Evolutionary conservation across 2,113 vertebrate species (phyloP).

Genomic region (Echinops telfairi): DNA sequence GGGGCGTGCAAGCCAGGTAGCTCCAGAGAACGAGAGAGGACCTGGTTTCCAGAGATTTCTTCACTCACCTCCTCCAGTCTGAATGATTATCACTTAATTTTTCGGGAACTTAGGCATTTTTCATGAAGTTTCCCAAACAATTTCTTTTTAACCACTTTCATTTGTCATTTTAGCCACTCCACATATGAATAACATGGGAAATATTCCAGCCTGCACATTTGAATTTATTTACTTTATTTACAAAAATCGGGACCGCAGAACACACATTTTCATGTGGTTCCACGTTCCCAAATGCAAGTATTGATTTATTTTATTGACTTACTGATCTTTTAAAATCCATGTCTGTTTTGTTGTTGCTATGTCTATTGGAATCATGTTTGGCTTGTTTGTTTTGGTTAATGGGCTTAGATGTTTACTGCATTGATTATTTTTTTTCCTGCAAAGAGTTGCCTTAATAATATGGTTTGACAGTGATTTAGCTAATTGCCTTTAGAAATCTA

Average conservation of each 20-base stretch:
- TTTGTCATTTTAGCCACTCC: not conserved
- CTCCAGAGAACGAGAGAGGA: not conserved
- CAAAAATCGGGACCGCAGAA: not conserved
- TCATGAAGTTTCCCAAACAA: not conserved
- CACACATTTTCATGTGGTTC: constrained; percentile 17
- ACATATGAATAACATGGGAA: not conserved
- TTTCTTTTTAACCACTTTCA: not conserved
- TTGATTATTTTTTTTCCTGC: not conserved
- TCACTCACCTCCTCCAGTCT: not conserved
- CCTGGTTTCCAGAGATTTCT: no score
- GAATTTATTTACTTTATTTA: constrained; percentile 19
- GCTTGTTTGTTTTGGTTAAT: constrained; percentile 1
- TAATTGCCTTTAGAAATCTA: constrained; percentile 27
- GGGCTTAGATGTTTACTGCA: not conserved
- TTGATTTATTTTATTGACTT: not conserved
- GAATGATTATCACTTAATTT: not conserved
- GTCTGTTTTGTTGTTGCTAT: not conserved
- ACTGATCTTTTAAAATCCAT: not conserved
- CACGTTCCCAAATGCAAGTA: not conserved
- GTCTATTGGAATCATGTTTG: not conserved
- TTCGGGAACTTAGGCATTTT: not conserved
- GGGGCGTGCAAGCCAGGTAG: not conserved
- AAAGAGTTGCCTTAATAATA: constrained; percentile 20
- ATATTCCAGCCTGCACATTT: not conserved
- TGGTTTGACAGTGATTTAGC: not conserved